Evolutionary conservation across 2,113 vertebrate genomes (phyloP).

Genomic region (Mystacornis crossleyi): DNA sequence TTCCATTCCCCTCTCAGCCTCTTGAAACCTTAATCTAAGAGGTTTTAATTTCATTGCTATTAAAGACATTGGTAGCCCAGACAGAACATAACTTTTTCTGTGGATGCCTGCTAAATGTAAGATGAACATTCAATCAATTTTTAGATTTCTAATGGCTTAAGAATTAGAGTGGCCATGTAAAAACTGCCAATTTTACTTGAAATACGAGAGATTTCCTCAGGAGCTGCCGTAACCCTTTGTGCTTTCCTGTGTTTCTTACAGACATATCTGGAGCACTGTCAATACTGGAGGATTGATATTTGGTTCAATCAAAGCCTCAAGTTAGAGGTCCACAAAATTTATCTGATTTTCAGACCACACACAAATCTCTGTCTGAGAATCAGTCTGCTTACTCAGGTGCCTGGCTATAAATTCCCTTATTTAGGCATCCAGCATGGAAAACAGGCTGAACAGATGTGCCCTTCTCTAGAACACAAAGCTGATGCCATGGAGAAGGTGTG

Average conservation of each 20-base stretch:
- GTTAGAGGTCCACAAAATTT: background rate
- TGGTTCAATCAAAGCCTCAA: background rate
- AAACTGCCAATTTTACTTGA: slow-evolving; percentile 24
- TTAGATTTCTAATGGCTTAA: slow-evolving; percentile 48
- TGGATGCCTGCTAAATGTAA: background rate
- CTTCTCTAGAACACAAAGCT: background rate
- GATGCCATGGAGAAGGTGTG: background rate
- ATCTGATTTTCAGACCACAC: background rate
- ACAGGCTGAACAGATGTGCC: background rate
- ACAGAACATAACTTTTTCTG: background rate
- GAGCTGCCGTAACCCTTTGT: slow-evolving; percentile 10
- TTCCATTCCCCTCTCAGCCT: background rate
- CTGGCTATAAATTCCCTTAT: background rate
- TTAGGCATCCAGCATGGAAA: background rate
- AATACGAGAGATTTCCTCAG: slow-evolving; percentile 8
- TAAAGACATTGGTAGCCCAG: background rate
- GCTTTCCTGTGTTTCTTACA: background rate
- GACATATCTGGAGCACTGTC: background rate
- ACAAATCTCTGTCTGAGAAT: background rate
- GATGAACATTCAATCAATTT: slow-evolving; percentile 32
- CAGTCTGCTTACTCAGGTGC: background rate
- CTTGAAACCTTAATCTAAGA: background rate
- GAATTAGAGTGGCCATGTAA: slow-evolving; percentile 32
- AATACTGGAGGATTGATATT: background rate
- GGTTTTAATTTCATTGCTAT: slow-evolving; percentile 9